phyloP scores from a whole-genome alignment of 2,113 vertebrate species.

The Poicephalus gulielmi region DNA sequence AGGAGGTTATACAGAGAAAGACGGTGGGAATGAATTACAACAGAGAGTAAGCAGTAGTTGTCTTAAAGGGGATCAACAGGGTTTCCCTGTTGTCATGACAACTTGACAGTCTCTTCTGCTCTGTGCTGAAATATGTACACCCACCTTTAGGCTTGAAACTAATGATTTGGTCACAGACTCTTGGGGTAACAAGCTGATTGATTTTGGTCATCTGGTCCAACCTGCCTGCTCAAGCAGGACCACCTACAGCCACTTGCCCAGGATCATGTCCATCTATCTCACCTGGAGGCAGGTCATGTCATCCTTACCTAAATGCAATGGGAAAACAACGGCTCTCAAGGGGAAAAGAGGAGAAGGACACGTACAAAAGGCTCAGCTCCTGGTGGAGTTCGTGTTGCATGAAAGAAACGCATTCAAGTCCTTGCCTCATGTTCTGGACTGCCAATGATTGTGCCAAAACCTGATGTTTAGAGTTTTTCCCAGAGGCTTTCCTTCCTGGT shows the following conservation, averaged over 20 bases:
- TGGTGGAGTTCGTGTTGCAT: not conserved
- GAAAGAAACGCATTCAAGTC: not conserved
- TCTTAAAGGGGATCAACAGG: not conserved
- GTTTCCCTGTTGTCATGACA: conserved; percentile 60
- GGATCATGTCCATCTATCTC: not conserved
- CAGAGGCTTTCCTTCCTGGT: not conserved
- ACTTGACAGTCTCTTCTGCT: not conserved
- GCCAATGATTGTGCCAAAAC: not conserved
- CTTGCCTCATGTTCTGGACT: rapidly evolving
- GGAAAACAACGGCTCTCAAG: not conserved
- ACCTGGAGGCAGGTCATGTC: not conserved
- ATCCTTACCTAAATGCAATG: not conserved
- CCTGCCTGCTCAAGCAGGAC: not conserved
- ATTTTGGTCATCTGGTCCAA: not conserved
- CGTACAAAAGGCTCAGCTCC: not conserved
- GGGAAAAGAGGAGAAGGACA: not conserved
- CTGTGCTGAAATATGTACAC: not conserved
- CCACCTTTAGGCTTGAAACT: not conserved
- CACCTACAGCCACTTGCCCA: not conserved
- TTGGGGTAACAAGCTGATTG: not conserved
- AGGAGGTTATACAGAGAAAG: not conserved
- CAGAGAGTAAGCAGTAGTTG: not conserved
- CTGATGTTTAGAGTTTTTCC: not conserved
- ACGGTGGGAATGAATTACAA: not conserved
- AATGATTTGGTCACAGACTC: not conserved